Percentiles rank a stretch among this genome's conserved stretches.
Evolutionary conservation across 2,113 vertebrate genomes (phyloP).

Genomic region (Oceanites oceanicus): DNA sequence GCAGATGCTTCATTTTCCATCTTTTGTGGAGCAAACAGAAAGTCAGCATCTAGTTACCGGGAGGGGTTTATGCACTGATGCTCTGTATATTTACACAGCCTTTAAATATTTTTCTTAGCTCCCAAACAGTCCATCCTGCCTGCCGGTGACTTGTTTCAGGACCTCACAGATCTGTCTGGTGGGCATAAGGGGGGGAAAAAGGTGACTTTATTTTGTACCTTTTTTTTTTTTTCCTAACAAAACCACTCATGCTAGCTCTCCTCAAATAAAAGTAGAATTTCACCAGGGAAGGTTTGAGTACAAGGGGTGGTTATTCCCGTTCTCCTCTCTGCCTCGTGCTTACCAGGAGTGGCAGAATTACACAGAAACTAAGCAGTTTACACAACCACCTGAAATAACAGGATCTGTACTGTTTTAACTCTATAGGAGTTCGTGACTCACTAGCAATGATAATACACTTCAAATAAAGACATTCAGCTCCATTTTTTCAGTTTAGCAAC

Average conservation of each 20-base stretch:
- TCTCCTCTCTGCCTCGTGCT: not conserved
- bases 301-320: not conserved
- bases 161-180: not conserved
- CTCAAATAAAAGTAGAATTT: not conserved
- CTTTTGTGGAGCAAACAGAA: not conserved
- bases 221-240: not conserved
- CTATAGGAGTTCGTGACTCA: constrained; percentile 39
- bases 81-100: not conserved
- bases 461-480: constrained; percentile 21
- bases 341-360: not conserved
- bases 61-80: not conserved
- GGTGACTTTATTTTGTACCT: not conserved
- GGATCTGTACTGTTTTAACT: constrained; percentile 10
- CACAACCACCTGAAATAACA: constrained; percentile 56
- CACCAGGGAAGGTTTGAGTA: not conserved
- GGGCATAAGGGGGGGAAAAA: not conserved
- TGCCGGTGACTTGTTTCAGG: not conserved
- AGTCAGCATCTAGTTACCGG: not conserved
- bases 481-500: not conserved
- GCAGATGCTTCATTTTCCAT: not conserved
- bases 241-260: not conserved
- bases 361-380: not conserved
- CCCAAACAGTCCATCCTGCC: constrained; percentile 39
- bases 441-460: constrained; percentile 28
- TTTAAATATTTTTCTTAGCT: constrained; percentile 62